phyloP scores from a whole-genome alignment of 2,888 invertebrate species.

The Thumatha senex region DNA sequence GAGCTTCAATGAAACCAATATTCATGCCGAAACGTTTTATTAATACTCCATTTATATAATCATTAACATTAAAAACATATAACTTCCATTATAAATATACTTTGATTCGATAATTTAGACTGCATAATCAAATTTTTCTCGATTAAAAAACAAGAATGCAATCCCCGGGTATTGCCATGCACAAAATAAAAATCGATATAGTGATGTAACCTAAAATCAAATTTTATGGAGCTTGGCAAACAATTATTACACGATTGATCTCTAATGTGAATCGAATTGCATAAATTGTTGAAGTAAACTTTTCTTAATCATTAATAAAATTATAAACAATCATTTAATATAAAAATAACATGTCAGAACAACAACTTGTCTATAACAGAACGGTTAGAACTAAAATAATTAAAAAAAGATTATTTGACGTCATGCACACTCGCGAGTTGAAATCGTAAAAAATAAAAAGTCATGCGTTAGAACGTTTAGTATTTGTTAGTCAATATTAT shows the following conservation, averaged over 20 bases:
- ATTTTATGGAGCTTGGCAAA: conserved; percentile 73
- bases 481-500: conserved; percentile 79
- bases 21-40: conserved; percentile 72
- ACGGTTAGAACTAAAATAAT: conserved; percentile 42
- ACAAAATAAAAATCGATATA: conserved; percentile 73
- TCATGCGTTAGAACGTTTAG: conserved; percentile 81
- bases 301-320: conserved; percentile 54
- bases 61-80: conserved; percentile 50
- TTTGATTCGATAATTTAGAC: conserved; percentile 54
- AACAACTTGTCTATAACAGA: conserved; percentile 56
- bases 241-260: conserved; percentile 57
- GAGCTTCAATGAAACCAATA: conserved; percentile 45
- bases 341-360: conserved; percentile 68
- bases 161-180: conserved; percentile 79
- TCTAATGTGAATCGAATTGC: conserved; percentile 42
- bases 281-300: conserved; percentile 78
- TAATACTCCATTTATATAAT: conserved; percentile 59
- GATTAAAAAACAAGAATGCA: conserved; percentile 75
- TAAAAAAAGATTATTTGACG: conserved; percentile 46
- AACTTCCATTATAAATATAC: conserved; percentile 33
- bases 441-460: conserved; percentile 61
- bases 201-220: conserved; percentile 70
- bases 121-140: conserved; percentile 81
- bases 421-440: conserved; percentile 81
- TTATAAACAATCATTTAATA: conserved; percentile 46